These are phyloP conservation scores for Archilochus colubris DNA, from an alignment of 2,113 vertebrate species.

Conservation along the genomic window DNA sequence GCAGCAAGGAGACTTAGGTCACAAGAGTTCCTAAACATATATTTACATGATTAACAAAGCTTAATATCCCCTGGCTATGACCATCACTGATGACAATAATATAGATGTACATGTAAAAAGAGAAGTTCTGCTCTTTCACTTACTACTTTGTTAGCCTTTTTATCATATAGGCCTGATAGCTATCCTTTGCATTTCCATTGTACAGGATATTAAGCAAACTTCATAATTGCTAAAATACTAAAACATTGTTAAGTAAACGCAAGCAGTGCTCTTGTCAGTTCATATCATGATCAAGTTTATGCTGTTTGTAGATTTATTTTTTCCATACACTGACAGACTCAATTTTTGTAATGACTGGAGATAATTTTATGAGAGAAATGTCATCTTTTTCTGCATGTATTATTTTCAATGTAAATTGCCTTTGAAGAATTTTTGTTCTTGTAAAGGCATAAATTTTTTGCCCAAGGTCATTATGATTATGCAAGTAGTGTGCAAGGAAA, in stretches of 20 bases:
- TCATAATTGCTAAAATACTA: not conserved
- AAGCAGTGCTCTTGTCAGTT: not conserved
- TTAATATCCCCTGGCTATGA: not conserved
- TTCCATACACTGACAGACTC: not conserved
- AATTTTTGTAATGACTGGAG: not conserved
- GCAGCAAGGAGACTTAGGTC: not conserved
- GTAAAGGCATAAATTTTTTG: not conserved
- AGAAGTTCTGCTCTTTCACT: not conserved
- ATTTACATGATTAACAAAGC: not conserved
- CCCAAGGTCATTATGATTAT: not conserved
- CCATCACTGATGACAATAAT: not conserved
- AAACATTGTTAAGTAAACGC: not conserved
- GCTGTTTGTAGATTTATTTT: not conserved
- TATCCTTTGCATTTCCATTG: not conserved
- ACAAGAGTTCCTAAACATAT: not conserved
- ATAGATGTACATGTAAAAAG: not conserved
- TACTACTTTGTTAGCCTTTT: not conserved
- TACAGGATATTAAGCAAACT: not conserved
- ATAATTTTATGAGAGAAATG: not conserved
- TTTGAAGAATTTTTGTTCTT: not conserved
- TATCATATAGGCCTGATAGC: not conserved
- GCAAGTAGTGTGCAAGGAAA: not conserved
- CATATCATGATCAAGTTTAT: not conserved
- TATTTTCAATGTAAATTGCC: not conserved
- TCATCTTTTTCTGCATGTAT: not conserved